Base-by-base conservation (phyloP, 2,888 invertebrate genomes). In the Cancer borealis region DNA sequence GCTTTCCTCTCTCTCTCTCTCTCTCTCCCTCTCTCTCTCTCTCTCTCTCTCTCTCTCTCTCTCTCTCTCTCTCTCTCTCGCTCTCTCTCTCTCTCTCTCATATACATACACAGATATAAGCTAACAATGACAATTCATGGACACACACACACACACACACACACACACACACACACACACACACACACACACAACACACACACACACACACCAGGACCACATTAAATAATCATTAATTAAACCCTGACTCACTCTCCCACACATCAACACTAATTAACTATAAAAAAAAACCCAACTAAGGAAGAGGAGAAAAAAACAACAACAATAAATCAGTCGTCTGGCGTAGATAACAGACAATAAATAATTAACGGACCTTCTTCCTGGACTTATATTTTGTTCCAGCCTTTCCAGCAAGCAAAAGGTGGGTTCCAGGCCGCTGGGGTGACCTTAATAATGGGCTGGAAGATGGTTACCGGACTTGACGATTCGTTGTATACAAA, bases 31-130 rank as follows among this genome's bases (percentile, higher is more conserved):
- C n/a, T 54, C 54, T 14, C n/a, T 66, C n/a, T 21, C 21, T 39
- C 66, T 54, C 54, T 54, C 66, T 66, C 21, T 66, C 66, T 66
- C n/a, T 26, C 88, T 46, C 89, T 30, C 91, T 91, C 39, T 39
- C 49, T 39, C 60, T 46, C 46, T 54, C 54, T 54, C 21, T 26
- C n/a, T 54, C 54, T 30, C 54, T 54, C 14, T 54, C 8, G 3
- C 21, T 5, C 5, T 17, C 5, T 54, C 54, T 30, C 54, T 54
- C 14, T 54, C 8, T 14, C 21, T 5, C 5, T 17, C 5, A n/a
- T n/a, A n/a, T n/a, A n/a, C n/a, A n/a, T n/a, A 2, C 39, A 39
- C 39, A 39, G 39, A 39, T 39, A 1, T 39, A 39, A 39, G 39
- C 39, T 39, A 39, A 2, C 39, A 39, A 39, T 39, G 39, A 39